Evolutionary conservation across 2,888 invertebrate species (phyloP), one percentile per base, ranked within the genome.

Genomic region (Leptogaster cylindrica): DNA sequence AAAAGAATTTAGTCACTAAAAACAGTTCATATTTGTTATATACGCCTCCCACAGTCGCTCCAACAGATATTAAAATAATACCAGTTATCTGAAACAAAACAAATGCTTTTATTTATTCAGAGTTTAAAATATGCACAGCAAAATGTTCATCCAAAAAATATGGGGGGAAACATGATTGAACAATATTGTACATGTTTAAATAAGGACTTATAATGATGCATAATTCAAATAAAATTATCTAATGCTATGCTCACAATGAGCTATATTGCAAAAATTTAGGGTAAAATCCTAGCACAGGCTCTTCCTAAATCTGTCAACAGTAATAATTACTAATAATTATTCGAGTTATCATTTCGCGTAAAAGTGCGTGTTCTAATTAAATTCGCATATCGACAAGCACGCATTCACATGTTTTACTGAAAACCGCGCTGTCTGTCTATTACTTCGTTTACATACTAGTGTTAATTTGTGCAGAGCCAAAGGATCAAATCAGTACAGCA

Each of bases 41-140:
- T 7, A 88, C 84, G 1, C 87, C 82, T 73, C 87, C 86, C 52
- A 89, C 87, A 1, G 88, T 87, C 27, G 87, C 86, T 68, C 93
- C 93, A 65, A 89, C 87, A 25, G 89, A 86, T 71, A 94, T 84
- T 66, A 94, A 81, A 68, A 89, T 87, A 71, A 93, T 86, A 28
- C 93, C 94, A 41, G 90, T 90, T 72, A 93, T 84, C 93, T 94
- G n/a, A 2, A 85, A 75, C 82, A 67, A 58, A 39, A 68, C 48
- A 65, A 36, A 18, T 20, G 31, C n/a, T n/a, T n/a, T n/a, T n/a
- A n/a, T n/a, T n/a, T n/a, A 65, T 48, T 48, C n/a, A 63, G 39
- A 25, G 23, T 33, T 39, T 41, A 31, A 28, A 31, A 2, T 31
- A 52, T n/a, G 25, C 3, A 10, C 5, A 16, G 12, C n/a, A n/a